phyloP scores from a whole-genome alignment of 2,113 vertebrate species.

The Bos indicus region DNA sequence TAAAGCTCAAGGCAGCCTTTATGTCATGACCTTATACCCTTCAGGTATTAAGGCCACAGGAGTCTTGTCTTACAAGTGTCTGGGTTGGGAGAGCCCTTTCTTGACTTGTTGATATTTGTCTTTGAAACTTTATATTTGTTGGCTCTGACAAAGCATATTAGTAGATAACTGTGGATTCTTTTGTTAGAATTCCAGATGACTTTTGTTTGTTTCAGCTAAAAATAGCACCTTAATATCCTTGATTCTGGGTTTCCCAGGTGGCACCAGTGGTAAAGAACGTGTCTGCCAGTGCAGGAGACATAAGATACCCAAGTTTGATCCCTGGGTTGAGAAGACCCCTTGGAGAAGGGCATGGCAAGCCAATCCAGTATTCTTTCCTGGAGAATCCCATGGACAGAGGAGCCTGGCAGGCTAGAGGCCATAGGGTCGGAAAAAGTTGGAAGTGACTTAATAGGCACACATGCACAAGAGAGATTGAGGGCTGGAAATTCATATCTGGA shows the following conservation, averaged over 20 bases:
- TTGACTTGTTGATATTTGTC: not conserved
- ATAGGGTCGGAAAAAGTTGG: not conserved
- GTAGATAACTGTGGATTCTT: not conserved
- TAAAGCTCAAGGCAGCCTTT: not conserved
- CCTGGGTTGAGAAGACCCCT: not conserved
- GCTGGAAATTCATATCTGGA: not conserved
- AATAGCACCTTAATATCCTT: not conserved
- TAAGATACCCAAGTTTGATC: not conserved
- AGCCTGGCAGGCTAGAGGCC: not conserved
- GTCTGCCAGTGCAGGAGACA: not conserved
- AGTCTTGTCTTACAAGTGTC: not conserved
- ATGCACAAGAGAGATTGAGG: not conserved
- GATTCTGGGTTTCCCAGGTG: not conserved
- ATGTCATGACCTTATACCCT: not conserved
- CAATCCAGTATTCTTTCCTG: not conserved
- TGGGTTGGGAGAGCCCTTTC: not conserved
- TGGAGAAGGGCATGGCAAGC: not conserved
- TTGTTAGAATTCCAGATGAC: not conserved
- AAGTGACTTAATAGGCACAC: not conserved
- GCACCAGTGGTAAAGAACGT: not conserved
- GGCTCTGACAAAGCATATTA: not conserved
- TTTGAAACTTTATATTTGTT: constrained; percentile 21
- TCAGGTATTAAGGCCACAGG: not conserved
- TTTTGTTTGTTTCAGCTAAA: constrained; percentile 7
- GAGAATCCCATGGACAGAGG: not conserved